Conservation (phyloP, 1,140 invertebrate species). For the Pararge aegeria region DNA sequence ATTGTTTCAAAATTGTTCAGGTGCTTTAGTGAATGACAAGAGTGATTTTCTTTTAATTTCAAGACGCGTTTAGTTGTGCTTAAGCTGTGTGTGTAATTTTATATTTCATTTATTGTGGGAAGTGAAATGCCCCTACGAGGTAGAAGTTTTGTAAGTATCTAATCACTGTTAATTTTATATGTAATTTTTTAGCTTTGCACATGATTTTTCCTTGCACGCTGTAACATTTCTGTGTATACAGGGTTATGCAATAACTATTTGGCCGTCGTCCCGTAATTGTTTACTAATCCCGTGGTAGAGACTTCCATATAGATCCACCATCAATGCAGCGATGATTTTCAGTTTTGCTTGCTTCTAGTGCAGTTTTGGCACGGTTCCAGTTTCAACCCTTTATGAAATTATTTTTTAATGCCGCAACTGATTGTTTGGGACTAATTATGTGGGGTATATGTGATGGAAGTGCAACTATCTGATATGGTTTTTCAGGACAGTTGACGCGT, state of each 20-base stretch:
- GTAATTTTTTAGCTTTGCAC: constrained; percentile 34
- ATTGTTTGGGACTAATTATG: constrained; percentile 49
- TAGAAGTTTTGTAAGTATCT: constrained; percentile 66
- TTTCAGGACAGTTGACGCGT: constrained; percentile 72
- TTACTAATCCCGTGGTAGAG: constrained; percentile 36
- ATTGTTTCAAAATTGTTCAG: constrained; percentile 36
- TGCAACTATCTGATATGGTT: constrained; percentile 59
- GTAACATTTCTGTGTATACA: constrained; percentile 31
- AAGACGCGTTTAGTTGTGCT: constrained; percentile 17
- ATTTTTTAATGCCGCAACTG: constrained; percentile 50
- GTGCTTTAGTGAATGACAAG: constrained; percentile 30
- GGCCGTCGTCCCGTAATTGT: constrained; percentile 38
- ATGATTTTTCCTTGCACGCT: constrained; percentile 40
- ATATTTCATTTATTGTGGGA: constrained; percentile 21
- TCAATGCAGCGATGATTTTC: constrained; percentile 59
- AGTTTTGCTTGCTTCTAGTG: constrained; percentile 61
- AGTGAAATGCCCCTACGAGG: constrained; percentile 72
- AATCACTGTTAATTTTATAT: constrained; percentile 35
- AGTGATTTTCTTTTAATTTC: constrained; percentile 23
- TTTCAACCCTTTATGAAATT: constrained; percentile 58
- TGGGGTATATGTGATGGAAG: constrained; percentile 37
- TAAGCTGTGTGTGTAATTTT: constrained; percentile 31
- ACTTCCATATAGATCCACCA: constrained; percentile 26
- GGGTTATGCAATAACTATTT: constrained; percentile 38
- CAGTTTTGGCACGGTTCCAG: constrained; percentile 68